phyloP scores from a whole-genome alignment of 2,797 vertebrate genomes.

The Pantherophis vulpinus region DNA sequence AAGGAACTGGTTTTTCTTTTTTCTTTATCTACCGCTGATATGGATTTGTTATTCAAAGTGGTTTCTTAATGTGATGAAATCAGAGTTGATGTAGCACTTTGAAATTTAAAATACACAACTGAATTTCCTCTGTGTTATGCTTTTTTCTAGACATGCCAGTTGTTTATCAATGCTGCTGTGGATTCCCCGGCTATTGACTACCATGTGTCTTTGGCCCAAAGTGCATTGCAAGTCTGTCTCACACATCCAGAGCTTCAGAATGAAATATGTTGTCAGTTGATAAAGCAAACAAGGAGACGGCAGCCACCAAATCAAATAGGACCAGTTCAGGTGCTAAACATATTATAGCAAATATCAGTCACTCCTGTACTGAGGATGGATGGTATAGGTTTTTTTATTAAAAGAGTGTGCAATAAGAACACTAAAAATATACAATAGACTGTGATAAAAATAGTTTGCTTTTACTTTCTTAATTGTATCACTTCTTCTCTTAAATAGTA shows the following conservation, averaged over 20 bases:
- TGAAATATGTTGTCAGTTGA: slow-evolving; percentile 95
- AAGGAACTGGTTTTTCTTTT: neutral
- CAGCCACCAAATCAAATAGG: slow-evolving; percentile 84
- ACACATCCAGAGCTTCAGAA: slow-evolving; percentile 95
- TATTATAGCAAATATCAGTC: neutral
- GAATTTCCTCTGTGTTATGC: slow-evolving; percentile 36
- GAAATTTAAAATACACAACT: slow-evolving; percentile 18
- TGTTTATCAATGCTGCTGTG: slow-evolving; percentile 96
- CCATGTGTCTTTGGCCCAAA: slow-evolving; percentile 96
- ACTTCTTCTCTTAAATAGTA: neutral
- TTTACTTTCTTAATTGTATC: neutral
- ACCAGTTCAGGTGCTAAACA: slow-evolving; percentile 84
- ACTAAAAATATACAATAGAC: neutral
- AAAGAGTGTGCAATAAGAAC: neutral
- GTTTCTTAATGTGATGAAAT: neutral
- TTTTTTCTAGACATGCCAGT: slow-evolving; percentile 88
- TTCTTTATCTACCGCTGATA: no score
- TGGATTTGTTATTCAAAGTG: neutral
- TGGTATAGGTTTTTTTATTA: neutral
- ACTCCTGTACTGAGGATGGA: neutral
- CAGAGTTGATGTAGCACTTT: neutral
- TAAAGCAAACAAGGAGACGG: slow-evolving; percentile 91
- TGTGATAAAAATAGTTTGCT: neutral
- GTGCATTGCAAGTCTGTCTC: slow-evolving; percentile 93
- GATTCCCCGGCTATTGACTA: slow-evolving; percentile 97